Base-by-base conservation (phyloP, 2,113 vertebrate species). In the Sardina pilchardus region DNA sequence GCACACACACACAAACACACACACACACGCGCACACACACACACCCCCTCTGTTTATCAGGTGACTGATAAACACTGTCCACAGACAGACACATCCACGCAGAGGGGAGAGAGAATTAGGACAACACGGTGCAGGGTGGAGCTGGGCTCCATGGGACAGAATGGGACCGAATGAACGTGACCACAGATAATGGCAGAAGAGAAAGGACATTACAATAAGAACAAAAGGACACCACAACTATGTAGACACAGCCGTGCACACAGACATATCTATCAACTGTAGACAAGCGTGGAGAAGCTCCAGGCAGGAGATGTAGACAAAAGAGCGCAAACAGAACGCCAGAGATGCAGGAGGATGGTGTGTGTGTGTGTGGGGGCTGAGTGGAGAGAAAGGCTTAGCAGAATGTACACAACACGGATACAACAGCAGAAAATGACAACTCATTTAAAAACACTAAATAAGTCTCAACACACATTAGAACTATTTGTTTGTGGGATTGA, bases 181-280 rank as follows among this genome's bases (percentile, higher is more conserved):
- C 63, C 7, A 26, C 63, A 67, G 9, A 67, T 9, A 30, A 26
- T 30, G 10, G n/a, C 63, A 67, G 84, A 82, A 88, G 88, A 88
- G 91, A 86, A 90, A 90, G 88, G 89, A 89, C 89, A 92, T 92
- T 86, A 85, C 88, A 86, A 83, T 85, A 83, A 86, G 82, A 85
- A 91, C 87, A 89, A 88, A 91, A 88, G 89, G 85, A 85, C 89
- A 81, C 87, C 89, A 81, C 87, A 88, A 24, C 24, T 6, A 36
- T 34, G 47, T 2, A 50, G 39, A 7, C 16, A 44, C 47, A 8
- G 81, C 85, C 86, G 89, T 86, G 85, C 88, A 87, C 85, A 88
- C 86, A 88, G 85, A 86, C 82, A 19, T 17, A 59, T 67, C 10
- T 30, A 67, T 26, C 6, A 8, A 14, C 63, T 26, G 63, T 2